Percentiles rank a stretch among this genome's conserved stretches.
These are phyloP conservation scores for Pocillopora grandis DNA, from an alignment of 92 coral and sea anemone genomes.

Conservation along the genomic window DNA sequence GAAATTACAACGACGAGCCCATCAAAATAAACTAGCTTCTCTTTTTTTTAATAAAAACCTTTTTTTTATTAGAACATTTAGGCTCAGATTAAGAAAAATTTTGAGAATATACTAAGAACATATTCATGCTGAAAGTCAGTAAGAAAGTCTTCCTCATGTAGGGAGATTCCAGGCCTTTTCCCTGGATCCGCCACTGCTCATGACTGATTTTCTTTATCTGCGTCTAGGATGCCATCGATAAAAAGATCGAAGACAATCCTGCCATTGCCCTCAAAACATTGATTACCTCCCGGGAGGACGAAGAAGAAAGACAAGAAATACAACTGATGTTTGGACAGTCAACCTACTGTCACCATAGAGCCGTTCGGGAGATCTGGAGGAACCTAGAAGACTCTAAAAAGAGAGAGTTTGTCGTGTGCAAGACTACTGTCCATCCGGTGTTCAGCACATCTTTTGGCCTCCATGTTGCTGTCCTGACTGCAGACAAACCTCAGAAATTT, in stretches of 20 bases:
- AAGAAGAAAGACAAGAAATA: conserved; percentile 92
- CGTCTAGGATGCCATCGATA: conserved; percentile 77
- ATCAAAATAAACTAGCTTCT: too few relatives aligned
- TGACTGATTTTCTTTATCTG: not conserved
- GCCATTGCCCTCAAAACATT: conserved; percentile 91
- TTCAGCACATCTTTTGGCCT: conserved; percentile 99
- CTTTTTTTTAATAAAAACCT: too few relatives aligned
- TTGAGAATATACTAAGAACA: too few relatives aligned
- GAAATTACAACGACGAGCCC: too few relatives aligned
- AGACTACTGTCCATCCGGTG: conserved; percentile 84
- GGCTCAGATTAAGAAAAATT: too few relatives aligned
- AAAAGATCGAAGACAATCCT: conserved; percentile 86
- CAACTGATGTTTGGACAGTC: conserved; percentile 78
- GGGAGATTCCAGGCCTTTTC: too few relatives aligned
- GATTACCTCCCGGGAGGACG: conserved; percentile 94
- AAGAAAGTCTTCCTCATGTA: too few relatives aligned
- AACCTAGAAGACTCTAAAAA: conserved; percentile 68
- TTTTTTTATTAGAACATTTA: too few relatives aligned
- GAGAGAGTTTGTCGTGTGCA: conserved; percentile 77
- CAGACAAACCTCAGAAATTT: conserved; percentile 88
- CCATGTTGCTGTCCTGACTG: conserved; percentile 97
- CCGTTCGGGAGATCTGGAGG: conserved; percentile 95
- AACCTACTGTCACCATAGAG: conserved; percentile 97
- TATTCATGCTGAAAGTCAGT: too few relatives aligned
- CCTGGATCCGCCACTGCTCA: too few relatives aligned